Conservation (phyloP, 2,113 vertebrate genomes). For the Eira barbara region DNA sequence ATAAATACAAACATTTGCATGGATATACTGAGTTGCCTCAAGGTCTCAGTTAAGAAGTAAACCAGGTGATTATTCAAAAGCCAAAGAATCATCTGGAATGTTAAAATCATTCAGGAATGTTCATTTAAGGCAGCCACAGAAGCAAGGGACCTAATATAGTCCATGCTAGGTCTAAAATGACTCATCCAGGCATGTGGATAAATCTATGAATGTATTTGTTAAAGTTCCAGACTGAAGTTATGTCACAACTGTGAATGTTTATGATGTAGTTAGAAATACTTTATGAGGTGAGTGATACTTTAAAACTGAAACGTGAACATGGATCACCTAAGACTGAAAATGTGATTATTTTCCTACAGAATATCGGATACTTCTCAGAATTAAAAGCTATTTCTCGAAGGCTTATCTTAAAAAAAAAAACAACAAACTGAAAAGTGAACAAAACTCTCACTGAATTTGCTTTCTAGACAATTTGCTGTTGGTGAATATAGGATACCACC, state of each 20-base stretch:
- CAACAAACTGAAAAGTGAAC: not conserved
- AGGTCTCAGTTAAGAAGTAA: slow-evolving; percentile 2
- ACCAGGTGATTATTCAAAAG: not conserved
- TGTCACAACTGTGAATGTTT: not conserved
- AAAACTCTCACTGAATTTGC: not conserved
- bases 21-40: not conserved
- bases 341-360: not conserved
- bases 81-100: not conserved
- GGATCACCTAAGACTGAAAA: not conserved
- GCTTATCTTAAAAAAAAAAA: not conserved
- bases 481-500: not conserved
- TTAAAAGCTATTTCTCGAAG: not conserved
- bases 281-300: not conserved
- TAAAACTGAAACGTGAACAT: not conserved
- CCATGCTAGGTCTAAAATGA: not conserved
- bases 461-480: not conserved
- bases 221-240: not conserved
- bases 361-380: not conserved
- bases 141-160: not conserved
- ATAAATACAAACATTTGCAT: not conserved
- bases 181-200: not conserved
- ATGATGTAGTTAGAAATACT: not conserved
- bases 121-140: not conserved
- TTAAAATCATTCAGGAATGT: not conserved
- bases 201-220: not conserved